Percentiles rank a stretch among this genome's conserved stretches.
phyloP scores from a whole-genome alignment of 2,888 invertebrate genomes.

The Labia minor region DNA sequence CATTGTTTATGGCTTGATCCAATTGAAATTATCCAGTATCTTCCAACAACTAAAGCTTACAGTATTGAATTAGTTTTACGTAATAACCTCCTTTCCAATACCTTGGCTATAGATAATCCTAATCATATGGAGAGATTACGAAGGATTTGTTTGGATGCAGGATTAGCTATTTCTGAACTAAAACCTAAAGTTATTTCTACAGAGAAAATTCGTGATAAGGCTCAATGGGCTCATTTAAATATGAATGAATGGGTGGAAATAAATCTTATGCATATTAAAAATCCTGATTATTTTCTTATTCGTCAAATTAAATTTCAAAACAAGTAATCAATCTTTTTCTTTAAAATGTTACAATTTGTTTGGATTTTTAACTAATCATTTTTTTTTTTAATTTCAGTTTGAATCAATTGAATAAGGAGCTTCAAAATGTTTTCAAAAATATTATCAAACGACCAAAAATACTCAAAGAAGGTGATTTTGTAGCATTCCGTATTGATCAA shows the following conservation, averaged over 20 bases:
- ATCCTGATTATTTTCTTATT: slow-evolving; percentile 17
- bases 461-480: neutral
- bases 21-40: slow-evolving; percentile 45
- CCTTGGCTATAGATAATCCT: slow-evolving; percentile 38
- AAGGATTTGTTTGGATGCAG: slow-evolving; percentile 38
- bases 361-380: no score
- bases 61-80: slow-evolving; percentile 45
- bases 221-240: slow-evolving; percentile 17
- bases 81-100: slow-evolving; percentile 39
- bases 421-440: slow-evolving; percentile 8
- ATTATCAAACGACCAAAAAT: neutral
- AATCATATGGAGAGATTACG: slow-evolving; percentile 42
- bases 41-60: slow-evolving; percentile 40
- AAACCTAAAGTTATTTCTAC: slow-evolving; percentile 24
- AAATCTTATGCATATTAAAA: neutral
- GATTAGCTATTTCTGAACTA: slow-evolving; percentile 32
- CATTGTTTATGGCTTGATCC: slow-evolving; percentile 54
- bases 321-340: slow-evolving; percentile 1
- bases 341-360: no score
- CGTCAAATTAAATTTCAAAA: slow-evolving; percentile 9
- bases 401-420: slow-evolving; percentile 8
- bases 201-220: slow-evolving; percentile 18
- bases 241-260: neutral
- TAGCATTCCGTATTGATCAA: neutral
- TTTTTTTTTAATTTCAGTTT: slow-evolving; percentile 16